Percentiles rank a stretch among this genome's conserved stretches.
Conservation (phyloP, 2,113 vertebrate species). For the Micromys minutus region DNA sequence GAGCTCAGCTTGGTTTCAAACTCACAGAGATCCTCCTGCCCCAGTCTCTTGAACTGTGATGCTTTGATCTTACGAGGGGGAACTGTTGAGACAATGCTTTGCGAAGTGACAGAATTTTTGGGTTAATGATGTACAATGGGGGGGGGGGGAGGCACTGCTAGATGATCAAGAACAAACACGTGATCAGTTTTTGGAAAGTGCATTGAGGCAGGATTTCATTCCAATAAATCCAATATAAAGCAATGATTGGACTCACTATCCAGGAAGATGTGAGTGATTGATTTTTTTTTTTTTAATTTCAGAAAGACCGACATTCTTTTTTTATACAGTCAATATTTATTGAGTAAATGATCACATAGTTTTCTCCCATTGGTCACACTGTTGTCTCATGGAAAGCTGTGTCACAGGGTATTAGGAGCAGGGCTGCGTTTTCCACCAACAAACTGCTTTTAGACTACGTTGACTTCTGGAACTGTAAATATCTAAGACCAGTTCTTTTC, state of each 20-base stretch:
- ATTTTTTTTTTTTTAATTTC: neutral
- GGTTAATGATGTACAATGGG: conserved; percentile 4
- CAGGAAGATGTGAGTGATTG: conserved; percentile 34
- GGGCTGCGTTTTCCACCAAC: neutral
- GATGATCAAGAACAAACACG: neutral
- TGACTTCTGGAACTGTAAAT: conserved; percentile 44
- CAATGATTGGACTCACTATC: conserved; percentile 42
- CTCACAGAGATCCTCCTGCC: neutral
- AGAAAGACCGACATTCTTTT: neutral
- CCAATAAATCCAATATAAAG: conserved; percentile 49
- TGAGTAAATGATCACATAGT: neutral
- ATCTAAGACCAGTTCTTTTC: neutral
- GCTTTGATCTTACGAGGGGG: conserved; percentile 7
- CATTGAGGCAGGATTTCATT: neutral
- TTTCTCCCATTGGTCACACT: conserved; percentile 62
- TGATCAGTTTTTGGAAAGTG: conserved; percentile 56
- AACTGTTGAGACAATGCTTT: neutral
- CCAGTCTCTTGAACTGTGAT: neutral
- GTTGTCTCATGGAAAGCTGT: neutral
- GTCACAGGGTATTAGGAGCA: neutral
- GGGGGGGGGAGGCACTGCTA: neutral
- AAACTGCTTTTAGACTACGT: conserved; percentile 31
- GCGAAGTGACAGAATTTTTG: neutral
- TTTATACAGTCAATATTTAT: conserved; percentile 24
- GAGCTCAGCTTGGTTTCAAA: neutral